Base-by-base conservation (phyloP, 2,888 invertebrate species). In the Rhabditoides inermis region DNA sequence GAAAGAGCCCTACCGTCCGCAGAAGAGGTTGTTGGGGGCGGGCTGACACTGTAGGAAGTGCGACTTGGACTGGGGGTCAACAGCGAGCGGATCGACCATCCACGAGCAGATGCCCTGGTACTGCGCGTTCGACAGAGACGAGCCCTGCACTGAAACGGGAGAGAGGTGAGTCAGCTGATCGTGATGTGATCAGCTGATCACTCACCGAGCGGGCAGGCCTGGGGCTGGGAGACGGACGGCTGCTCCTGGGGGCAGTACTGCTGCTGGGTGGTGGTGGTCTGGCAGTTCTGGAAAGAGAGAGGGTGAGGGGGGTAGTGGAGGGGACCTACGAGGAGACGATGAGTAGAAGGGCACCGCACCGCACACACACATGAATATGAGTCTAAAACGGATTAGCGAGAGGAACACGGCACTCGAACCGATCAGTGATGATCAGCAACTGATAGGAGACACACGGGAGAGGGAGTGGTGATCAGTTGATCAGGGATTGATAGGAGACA, bases 81-180 rank as follows among this genome's bases (percentile, higher is more conserved):
- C 56, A 52, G 72, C 73, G 53, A 76, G 60, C 26, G 76, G 76
- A 53, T 74, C 76, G 45, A 76, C 53, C 76, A 76, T 76, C 76
- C 76, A 76, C 22, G 73, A 73, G 68, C 76, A 76, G 57, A 76
- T 69, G 45, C 71, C 72, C 53, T 72, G 68, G 55, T 73, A 73
- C 32, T 68, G 69, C n/a, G 74, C 75, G 45, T 69, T 70, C 52
- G 61, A 56, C 20, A 65, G 65, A 56, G 70, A 72, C 42, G 53
- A 53, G 55, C 70, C 71, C 60, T 70, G 70, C 35, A 70, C 72
- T 58, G 57, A 51, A 66, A 53, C n/a, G n/a, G n/a, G 22, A 45
- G 30, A 12, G 23, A 30, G 44, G 10, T 18, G 15, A 18, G 20
- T 7, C 15, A 47, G 10, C 5, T 15, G 36, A 23, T 18, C n/a